Evolutionary conservation across 2,797 vertebrate genomes (phyloP).

Genomic region (Chaetodon trifasciatus): DNA sequence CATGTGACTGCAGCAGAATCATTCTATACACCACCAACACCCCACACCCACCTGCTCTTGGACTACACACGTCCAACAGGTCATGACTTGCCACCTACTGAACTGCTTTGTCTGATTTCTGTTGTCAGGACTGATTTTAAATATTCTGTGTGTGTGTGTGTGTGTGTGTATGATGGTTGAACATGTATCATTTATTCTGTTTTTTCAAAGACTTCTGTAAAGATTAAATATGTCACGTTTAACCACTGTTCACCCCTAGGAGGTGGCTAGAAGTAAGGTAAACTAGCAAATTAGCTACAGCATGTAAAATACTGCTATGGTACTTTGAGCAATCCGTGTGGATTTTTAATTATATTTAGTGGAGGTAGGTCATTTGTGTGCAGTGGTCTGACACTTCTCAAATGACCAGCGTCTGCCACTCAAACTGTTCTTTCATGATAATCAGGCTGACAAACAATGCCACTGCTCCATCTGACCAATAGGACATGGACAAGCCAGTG

Average conservation of each 20-base stretch:
- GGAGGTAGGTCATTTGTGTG: background rate
- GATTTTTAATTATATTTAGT: background rate
- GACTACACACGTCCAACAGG: conserved; percentile 18
- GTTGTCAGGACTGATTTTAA: background rate
- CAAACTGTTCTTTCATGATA: conserved; percentile 52
- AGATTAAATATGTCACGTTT: background rate
- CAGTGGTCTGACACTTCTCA: background rate
- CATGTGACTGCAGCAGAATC: background rate
- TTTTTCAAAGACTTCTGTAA: background rate
- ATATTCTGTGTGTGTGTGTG: background rate
- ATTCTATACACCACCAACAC: background rate
- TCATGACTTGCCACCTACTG: conserved; percentile 18
- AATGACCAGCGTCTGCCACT: conserved; percentile 49
- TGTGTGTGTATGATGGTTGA: background rate
- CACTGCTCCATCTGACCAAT: conserved; percentile 48
- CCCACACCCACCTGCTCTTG: background rate
- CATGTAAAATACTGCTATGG: background rate
- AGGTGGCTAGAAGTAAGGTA: background rate
- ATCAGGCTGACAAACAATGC: conserved; percentile 58
- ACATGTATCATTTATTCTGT: background rate
- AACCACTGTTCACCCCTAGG: background rate
- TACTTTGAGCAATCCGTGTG: conserved; percentile 3
- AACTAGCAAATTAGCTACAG: background rate
- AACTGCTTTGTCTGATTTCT: conserved; percentile 11
- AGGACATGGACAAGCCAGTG: conserved; percentile 51